A percentile compares a stretch with the other conserved stretches of the same genome.
Evolutionary conservation across 35 echinoderm and acorn worm species (phyloP).

Genomic region (Stichopus chloronotus): DNA sequence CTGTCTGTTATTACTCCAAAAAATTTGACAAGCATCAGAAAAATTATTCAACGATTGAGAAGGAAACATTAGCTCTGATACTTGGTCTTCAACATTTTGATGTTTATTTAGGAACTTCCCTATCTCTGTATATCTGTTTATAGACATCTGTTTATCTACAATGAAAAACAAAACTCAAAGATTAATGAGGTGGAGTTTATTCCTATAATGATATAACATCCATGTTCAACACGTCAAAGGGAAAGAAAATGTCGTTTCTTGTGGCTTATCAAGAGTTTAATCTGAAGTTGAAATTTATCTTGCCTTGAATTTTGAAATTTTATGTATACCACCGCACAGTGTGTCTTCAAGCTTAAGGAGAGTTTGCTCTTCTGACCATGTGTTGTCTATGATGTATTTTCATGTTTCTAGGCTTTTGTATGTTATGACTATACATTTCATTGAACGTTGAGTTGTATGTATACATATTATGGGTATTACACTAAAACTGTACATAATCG

Average conservation of each 20-base stretch:
- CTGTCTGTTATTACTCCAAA: conserved; percentile 73
- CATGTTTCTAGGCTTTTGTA: too few species aligned
- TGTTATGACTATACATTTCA: too few species aligned
- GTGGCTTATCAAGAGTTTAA: not conserved
- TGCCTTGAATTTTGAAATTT: too few species aligned
- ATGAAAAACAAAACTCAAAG: conserved; percentile 57
- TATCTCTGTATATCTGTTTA: not conserved
- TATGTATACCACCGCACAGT: too few species aligned
- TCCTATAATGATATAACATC: not conserved
- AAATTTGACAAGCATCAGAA: conserved; percentile 67
- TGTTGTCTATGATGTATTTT: too few species aligned
- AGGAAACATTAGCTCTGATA: not conserved
- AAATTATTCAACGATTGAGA: conserved; percentile 67
- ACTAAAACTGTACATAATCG: too few species aligned
- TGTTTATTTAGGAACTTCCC: not conserved
- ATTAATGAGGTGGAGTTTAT: conserved; percentile 34
- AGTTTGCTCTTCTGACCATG: too few species aligned
- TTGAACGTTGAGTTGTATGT: too few species aligned
- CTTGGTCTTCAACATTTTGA: not conserved
- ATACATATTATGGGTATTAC: too few species aligned
- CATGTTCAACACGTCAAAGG: not conserved
- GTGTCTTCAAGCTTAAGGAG: too few species aligned
- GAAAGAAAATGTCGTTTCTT: conserved; percentile 18
- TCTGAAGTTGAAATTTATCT: too few species aligned
- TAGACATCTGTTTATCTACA: not conserved